Evolutionary conservation across 2,797 vertebrate genomes (phyloP).

Genomic region (Okamejei kenojei): DNA sequence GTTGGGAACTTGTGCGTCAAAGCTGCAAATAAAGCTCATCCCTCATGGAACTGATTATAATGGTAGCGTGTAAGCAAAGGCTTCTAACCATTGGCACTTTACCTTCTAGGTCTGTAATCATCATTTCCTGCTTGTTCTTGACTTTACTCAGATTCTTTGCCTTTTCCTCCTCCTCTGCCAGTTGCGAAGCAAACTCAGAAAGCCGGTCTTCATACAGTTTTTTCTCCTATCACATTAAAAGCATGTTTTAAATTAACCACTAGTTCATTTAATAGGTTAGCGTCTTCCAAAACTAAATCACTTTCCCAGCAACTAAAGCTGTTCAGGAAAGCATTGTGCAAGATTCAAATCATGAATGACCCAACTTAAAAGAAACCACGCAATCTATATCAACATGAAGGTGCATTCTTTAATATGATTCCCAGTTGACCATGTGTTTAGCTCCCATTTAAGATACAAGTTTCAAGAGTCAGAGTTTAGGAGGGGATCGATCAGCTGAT

Average conservation of each 20-base stretch:
- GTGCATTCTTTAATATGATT: not conserved
- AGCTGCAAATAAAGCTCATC: not conserved
- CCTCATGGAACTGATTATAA: too few relatives aligned
- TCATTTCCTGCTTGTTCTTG: conserved; percentile 96
- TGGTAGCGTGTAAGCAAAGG: not conserved
- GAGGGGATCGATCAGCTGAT: too few relatives aligned
- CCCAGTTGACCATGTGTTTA: not conserved
- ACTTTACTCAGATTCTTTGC: conserved; percentile 91
- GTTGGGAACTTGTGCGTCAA: not conserved
- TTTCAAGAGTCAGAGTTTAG: too few relatives aligned
- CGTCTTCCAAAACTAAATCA: not conserved
- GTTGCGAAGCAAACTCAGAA: conserved; percentile 78
- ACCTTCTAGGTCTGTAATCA: conserved; percentile 97
- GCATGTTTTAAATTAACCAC: not conserved
- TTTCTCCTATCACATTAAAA: conserved; percentile 69
- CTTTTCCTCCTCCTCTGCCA: conserved; percentile 95
- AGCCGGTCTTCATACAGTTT: conserved; percentile 90
- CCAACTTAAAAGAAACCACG: too few relatives aligned
- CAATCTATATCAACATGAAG: not conserved
- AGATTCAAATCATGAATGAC: not conserved
- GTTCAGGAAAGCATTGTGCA: not conserved
- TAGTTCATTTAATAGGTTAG: not conserved
- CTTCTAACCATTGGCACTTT: conserved; percentile 35
- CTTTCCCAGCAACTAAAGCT: not conserved
- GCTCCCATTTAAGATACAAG: not conserved